Conservation (phyloP, 2,113 vertebrate genomes). For the Zosterops hypoxanthus region DNA sequence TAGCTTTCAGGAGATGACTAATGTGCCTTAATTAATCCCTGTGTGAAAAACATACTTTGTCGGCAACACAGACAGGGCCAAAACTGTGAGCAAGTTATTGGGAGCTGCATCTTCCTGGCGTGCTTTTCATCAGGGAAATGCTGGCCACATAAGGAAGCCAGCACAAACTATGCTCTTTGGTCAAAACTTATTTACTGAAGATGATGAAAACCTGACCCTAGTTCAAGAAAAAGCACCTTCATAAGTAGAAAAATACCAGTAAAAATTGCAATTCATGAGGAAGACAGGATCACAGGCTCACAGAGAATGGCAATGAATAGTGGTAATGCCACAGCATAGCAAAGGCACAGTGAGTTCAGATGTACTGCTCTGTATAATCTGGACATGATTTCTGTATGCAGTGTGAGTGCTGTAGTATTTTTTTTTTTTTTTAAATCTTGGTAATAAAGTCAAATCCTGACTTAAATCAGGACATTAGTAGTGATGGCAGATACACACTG, state of each 20-base stretch:
- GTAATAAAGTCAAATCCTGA: not conserved
- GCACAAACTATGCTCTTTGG: not conserved
- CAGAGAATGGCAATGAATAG: not conserved
- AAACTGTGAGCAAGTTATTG: not conserved
- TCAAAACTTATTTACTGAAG: not conserved
- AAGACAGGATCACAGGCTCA: not conserved
- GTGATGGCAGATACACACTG: not conserved
- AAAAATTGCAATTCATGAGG: not conserved
- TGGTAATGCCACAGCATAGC: not conserved
- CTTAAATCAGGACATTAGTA: not conserved
- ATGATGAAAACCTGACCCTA: not conserved
- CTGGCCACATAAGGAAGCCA: fast-evolving
- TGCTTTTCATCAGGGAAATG: not conserved
- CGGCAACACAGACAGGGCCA: not conserved
- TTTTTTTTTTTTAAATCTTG: not conserved
- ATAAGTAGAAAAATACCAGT: not conserved
- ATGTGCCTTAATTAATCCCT: conserved; percentile 41
- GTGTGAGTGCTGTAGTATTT: not conserved
- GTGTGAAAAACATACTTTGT: conserved; percentile 12
- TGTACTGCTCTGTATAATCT: not conserved
- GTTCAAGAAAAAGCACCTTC: not conserved
- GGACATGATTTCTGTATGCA: not conserved
- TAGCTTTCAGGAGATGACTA: conserved; percentile 18
- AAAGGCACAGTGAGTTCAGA: not conserved
- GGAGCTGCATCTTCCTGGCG: not conserved